Percentiles rank a stretch among this genome's conserved stretches.
These are phyloP conservation scores for Dioctria rufipes DNA, from an alignment of 2,888 invertebrate genomes.

Conservation along the genomic window DNA sequence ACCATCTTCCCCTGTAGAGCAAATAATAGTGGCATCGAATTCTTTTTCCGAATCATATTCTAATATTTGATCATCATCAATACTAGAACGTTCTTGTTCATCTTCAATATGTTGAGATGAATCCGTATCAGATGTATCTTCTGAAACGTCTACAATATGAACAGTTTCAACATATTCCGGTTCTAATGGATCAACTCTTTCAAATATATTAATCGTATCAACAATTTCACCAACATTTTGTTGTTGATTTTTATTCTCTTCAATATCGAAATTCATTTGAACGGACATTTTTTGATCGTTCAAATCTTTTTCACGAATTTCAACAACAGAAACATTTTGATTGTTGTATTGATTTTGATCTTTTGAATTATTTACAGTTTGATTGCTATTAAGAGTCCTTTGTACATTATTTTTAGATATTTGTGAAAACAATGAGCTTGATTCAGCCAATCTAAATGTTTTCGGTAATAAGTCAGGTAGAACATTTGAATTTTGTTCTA, in stretches of 20 bases:
- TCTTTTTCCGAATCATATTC: constrained; percentile 59
- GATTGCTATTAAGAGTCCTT: constrained; percentile 27
- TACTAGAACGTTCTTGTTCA: constrained; percentile 56
- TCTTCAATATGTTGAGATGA: constrained; percentile 67
- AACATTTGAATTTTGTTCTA: constrained; percentile 66
- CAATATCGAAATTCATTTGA: constrained; percentile 64
- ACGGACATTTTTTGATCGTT: constrained; percentile 76
- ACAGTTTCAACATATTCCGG: constrained; percentile 75
- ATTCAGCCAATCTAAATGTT: constrained; percentile 78
- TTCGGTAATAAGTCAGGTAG: constrained; percentile 73
- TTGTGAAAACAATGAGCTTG: constrained; percentile 80
- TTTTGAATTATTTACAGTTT: constrained; percentile 63
- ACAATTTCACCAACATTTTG: constrained; percentile 70
- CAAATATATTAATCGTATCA: constrained; percentile 73
- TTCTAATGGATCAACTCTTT: constrained; percentile 73
- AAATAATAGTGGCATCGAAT: constrained; percentile 55
- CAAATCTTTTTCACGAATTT: constrained; percentile 80
- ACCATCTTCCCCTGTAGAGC: background rate
- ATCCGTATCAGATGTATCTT: constrained; percentile 70
- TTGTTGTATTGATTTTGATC: constrained; percentile 60
- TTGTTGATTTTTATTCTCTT: constrained; percentile 52
- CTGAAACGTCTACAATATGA: constrained; percentile 74
- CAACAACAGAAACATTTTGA: constrained; percentile 76
- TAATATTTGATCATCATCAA: constrained; percentile 49
- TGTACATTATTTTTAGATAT: constrained; percentile 73